Base-by-base conservation (phyloP, 2,888 invertebrate genomes). In the Fragum sueziense region DNA sequence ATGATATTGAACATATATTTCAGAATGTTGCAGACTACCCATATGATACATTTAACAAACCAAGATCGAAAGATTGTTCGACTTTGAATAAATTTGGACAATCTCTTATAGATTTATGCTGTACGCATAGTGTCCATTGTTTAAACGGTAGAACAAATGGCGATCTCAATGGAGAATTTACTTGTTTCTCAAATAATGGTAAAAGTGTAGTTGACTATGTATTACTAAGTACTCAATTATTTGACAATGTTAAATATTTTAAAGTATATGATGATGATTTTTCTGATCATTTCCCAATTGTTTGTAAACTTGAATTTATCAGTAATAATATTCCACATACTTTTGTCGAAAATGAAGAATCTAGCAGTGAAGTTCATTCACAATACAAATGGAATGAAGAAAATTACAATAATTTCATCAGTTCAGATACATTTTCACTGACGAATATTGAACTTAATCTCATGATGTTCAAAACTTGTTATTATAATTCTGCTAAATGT, bases 231-330 rank as follows among this genome's bases (percentile, higher is more conserved):
- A 41, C 41, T 20, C 22, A n/a, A 20, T 41, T 68, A 22, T 68
- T 68, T 68, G 14, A 68, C 7, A 41, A 22, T 25, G 22, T 37
- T 68, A 11, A 11, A 29, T 17, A 41, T 37, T 68, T 68, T n/a
- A 14, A 29, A 7, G 41, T 68, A 27, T 14, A 29, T 41, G 6
- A 22, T 41, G 47, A 7, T 17, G 67, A 68, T 41, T 68, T 37
- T 6, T 68, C 67, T n/a, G 67, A 25, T 25, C 67, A 68, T 68
- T 68, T 68, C 41, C 67, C 67, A 33, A 33, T 68, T 11, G 25
- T 27, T 9, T 68, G 67, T 25, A 68, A n/a, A 41, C 67, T 68
- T 22, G 33, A 68, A 17, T 68, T 41, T 22, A 25, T 4, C n/a
- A 9, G 11, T 11, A 27, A n/a, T 9, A 22, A 25, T 11, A 25